A percentile compares a stretch with the other conserved stretches of the same genome.
These are phyloP conservation scores for Acyrthosiphon pisum DNA, from an alignment of 1,140 invertebrate genomes.

Conservation along the genomic window DNA sequence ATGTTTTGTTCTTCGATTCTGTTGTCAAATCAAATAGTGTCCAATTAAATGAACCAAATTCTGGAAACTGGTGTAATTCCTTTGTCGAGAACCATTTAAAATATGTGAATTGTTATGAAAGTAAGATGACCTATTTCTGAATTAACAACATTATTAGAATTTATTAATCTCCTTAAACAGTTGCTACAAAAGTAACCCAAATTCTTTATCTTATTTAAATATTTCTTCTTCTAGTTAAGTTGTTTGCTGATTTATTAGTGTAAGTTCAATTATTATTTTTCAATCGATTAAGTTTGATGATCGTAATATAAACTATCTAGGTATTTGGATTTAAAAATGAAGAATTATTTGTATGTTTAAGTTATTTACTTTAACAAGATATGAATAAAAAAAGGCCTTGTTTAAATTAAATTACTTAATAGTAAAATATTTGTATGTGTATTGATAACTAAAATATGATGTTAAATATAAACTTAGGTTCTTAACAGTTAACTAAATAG, in stretches of 20 bases:
- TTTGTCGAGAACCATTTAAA: neutral
- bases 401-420: constrained; percentile 13
- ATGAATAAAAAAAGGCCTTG: neutral
- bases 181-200: neutral
- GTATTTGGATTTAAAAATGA: neutral
- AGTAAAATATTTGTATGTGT: neutral
- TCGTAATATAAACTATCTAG: neutral
- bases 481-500: neutral
- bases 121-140: neutral
- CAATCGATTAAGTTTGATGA: neutral
- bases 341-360: neutral
- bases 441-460: neutral
- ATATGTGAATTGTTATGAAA: neutral
- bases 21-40: neutral
- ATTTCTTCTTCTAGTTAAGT: neutral
- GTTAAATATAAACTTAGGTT: neutral
- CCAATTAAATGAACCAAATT: neutral
- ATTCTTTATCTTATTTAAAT: neutral
- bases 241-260: neutral
- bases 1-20: neutral
- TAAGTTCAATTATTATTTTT: neutral
- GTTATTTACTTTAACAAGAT: neutral
- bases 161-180: neutral
- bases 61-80: neutral
- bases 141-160: neutral